Conservation (phyloP, 2,113 vertebrate species). For the Pica pica region DNA sequence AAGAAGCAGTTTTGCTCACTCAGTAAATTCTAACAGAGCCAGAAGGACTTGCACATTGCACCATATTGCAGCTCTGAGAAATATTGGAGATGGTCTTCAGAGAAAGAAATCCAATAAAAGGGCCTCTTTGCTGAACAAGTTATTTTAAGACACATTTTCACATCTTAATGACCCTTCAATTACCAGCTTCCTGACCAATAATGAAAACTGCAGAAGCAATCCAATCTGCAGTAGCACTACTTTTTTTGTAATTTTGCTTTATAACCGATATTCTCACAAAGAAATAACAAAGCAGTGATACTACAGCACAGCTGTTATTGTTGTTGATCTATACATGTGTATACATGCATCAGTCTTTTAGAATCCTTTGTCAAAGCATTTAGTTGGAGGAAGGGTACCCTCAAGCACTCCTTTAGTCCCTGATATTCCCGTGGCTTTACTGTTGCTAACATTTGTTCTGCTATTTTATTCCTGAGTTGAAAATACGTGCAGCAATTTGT, state of each 20-base stretch:
- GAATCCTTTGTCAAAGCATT: neutral
- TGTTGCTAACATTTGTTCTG: neutral
- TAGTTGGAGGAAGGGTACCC: neutral
- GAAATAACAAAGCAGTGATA: neutral
- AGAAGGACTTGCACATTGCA: neutral
- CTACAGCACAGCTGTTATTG: neutral
- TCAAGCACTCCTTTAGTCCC: neutral
- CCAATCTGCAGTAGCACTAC: neutral
- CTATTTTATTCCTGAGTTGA: neutral
- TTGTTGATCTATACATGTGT: neutral
- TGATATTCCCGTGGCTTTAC: neutral
- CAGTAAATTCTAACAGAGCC: neutral
- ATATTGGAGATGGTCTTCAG: neutral
- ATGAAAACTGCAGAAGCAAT: neutral
- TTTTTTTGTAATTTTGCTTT: neutral
- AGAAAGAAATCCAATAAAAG: conserved; percentile 8
- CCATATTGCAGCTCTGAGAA: neutral
- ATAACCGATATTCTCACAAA: neutral
- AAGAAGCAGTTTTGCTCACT: neutral
- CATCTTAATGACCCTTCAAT: neutral
- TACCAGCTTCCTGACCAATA: neutral
- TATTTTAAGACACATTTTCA: neutral
- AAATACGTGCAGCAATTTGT: neutral
- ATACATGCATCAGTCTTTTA: neutral
- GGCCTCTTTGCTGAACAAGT: neutral